A percentile compares a stretch with the other conserved stretches of the same genome.
These are phyloP conservation scores for Anoplophora glabripennis DNA, from an alignment of 1,140 invertebrate species.

Conservation along the genomic window DNA sequence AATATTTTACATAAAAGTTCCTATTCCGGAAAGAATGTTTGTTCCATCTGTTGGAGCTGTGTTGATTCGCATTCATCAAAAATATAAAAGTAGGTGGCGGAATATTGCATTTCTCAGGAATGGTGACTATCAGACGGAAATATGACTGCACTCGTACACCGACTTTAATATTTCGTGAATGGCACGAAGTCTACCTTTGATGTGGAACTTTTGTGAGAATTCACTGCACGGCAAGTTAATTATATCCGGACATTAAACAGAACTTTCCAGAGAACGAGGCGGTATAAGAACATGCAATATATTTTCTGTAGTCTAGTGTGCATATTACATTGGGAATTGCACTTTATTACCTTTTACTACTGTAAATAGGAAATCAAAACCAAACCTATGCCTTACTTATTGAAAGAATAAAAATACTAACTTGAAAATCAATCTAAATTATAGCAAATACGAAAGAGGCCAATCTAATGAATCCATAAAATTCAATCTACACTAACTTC, in stretches of 20 bases:
- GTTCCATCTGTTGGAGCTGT: constrained; percentile 9
- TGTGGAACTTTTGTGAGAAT: constrained; percentile 4
- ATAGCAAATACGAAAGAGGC: too few species aligned
- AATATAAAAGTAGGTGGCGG: constrained; percentile 13
- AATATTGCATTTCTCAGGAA: constrained; percentile 13
- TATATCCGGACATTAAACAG: background rate
- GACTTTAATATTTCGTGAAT: constrained; percentile 16
- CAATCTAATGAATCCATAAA: too few species aligned
- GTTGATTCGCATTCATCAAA: constrained; percentile 6
- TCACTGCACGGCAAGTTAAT: constrained; percentile 3
- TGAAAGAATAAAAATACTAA: too few species aligned
- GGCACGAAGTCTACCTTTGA: constrained; percentile 11
- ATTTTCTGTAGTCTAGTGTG: too few species aligned
- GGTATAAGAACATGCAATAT: too few species aligned
- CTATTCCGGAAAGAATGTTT: background rate
- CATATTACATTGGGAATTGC: too few species aligned
- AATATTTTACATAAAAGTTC: background rate
- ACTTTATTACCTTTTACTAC: too few species aligned
- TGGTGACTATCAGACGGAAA: constrained; percentile 11
- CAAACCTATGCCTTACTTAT: too few species aligned
- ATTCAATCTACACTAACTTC: too few species aligned
- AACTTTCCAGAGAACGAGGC: background rate
- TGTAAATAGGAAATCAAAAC: too few species aligned
- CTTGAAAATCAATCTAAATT: too few species aligned
- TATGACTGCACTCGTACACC: constrained; percentile 13